A percentile compares a stretch with the other conserved stretches of the same genome.
These are phyloP conservation scores for Hesperophylax magnus DNA, from an alignment of 1,140 invertebrate genomes.

Conservation along the genomic window DNA sequence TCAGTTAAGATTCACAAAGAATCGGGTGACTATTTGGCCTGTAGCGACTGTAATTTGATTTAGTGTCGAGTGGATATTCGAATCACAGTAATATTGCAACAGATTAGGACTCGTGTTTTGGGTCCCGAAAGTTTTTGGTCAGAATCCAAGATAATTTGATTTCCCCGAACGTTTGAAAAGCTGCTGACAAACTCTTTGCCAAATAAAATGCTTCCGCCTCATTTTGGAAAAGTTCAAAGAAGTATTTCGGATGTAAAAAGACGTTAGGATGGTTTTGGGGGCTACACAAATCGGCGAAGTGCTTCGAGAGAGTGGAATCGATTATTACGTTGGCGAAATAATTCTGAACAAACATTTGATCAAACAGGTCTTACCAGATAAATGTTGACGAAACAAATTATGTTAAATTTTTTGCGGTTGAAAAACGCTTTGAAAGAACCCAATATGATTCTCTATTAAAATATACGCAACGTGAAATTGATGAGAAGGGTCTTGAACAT, in stretches of 20 bases:
- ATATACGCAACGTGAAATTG: too few relatives aligned
- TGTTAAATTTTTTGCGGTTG: too few relatives aligned
- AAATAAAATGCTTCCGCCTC: slow-evolving; percentile 27
- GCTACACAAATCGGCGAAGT: not conserved
- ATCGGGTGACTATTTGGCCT: not conserved
- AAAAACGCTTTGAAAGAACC: too few relatives aligned
- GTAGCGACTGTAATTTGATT: not conserved
- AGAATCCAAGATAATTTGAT: slow-evolving; percentile 13
- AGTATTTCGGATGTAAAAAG: not conserved
- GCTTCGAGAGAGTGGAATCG: slow-evolving; percentile 3
- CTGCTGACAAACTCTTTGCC: slow-evolving; percentile 16
- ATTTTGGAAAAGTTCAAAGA: slow-evolving; percentile 15
- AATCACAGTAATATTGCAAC: not conserved
- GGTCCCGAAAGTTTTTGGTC: not conserved
- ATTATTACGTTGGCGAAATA: not conserved
- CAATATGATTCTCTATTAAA: too few relatives aligned
- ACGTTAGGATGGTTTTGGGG: not conserved
- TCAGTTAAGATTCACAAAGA: not conserved
- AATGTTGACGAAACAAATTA: too few relatives aligned
- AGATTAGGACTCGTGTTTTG: not conserved
- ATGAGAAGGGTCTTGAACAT: too few relatives aligned
- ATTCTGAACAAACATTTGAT: too few relatives aligned
- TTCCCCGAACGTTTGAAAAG: not conserved
- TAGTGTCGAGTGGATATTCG: not conserved
- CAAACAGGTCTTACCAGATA: too few relatives aligned